Conservation (phyloP, 2,797 vertebrate species). For the Allobates femoralis region DNA sequence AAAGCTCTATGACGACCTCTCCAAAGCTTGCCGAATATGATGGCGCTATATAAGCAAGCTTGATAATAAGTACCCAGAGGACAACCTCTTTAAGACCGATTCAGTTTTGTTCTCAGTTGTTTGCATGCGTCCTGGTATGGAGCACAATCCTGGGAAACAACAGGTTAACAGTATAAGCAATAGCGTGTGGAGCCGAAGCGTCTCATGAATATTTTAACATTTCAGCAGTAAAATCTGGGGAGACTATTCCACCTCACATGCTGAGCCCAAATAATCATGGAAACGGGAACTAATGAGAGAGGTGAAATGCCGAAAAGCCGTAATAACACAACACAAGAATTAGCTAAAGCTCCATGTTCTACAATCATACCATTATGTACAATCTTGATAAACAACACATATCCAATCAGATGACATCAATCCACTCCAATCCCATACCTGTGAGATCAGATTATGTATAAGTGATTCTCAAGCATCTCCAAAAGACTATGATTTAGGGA, state of each 20-base stretch:
- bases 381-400: neutral
- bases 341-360: neutral
- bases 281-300: slow-evolving; percentile 42
- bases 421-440: neutral
- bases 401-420: neutral
- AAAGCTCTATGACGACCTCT: no score
- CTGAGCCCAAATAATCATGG: slow-evolving; percentile 39
- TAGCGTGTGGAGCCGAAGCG: slow-evolving; percentile 17
- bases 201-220: slow-evolving; percentile 55
- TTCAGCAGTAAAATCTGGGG: slow-evolving; percentile 43
- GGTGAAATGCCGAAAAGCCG: slow-evolving; percentile 1
- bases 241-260: slow-evolving; percentile 34
- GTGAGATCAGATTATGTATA: neutral
- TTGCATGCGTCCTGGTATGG: neutral
- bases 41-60: no score
- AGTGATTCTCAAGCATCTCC: neutral
- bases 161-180: neutral
- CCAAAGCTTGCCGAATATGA: no score
- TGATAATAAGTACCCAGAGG: neutral
- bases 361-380: neutral
- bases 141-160: neutral
- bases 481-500: no score
- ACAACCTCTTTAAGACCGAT: neutral
- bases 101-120: neutral
- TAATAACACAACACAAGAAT: neutral